Evolutionary conservation across 1,140 invertebrate genomes (phyloP).

Genomic region (Triops cancriformis): DNA sequence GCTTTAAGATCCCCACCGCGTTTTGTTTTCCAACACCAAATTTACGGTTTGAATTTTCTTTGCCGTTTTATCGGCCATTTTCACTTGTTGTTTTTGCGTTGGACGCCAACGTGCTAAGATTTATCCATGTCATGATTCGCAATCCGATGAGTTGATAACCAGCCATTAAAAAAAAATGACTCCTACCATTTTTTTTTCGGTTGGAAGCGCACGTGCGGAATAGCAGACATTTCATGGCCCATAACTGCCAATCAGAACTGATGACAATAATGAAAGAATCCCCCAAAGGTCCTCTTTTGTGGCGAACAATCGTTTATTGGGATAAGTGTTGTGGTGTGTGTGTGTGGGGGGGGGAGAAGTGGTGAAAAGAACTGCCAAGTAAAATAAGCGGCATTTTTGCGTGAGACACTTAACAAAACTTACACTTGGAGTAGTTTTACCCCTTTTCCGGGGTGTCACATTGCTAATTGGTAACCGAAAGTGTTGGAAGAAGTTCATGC

Average conservation of each 20-base stretch:
- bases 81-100: not conserved
- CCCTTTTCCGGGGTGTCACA: constrained; percentile 2
- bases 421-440: not conserved
- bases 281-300: not conserved
- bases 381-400: too few species aligned
- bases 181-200: not conserved
- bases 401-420: not conserved
- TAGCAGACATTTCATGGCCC: not conserved
- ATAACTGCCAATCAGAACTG: constrained; percentile 8
- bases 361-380: too few species aligned
- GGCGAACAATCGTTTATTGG: not conserved
- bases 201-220: not conserved
- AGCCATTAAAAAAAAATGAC: not conserved
- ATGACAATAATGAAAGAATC: not conserved
- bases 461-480: not conserved
- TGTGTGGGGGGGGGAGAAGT: too few species aligned
- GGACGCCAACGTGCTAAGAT: too few species aligned
- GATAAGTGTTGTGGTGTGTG: too few species aligned
- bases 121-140: too few species aligned
- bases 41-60: not conserved
- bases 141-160: not conserved
- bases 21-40: not conserved
- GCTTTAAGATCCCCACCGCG: not conserved
- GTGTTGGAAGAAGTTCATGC: not conserved
- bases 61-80: not conserved